Evolutionary conservation across 1,140 invertebrate genomes (phyloP).

Genomic region (Aphelenchoides avenae): DNA sequence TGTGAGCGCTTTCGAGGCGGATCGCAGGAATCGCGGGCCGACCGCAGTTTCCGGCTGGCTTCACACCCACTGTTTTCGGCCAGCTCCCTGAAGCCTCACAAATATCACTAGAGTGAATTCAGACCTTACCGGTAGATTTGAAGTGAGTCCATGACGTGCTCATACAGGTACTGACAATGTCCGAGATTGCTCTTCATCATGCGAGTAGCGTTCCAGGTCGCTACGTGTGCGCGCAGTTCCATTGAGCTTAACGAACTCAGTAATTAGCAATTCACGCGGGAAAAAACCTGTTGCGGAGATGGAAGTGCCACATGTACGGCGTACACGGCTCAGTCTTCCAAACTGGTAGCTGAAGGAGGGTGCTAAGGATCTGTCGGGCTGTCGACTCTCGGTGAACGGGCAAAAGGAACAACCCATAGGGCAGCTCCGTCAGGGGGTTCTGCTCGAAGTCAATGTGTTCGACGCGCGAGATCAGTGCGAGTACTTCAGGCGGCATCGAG

Average conservation of each 20-base stretch:
- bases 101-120: constrained; percentile 7
- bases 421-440: constrained; percentile 33
- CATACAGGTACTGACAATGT: constrained; percentile 18
- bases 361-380: constrained; percentile 19
- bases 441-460: constrained; percentile 27
- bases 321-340: constrained; percentile 36
- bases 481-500: constrained; percentile 34
- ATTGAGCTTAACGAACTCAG: constrained; percentile 13
- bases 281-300: constrained; percentile 36
- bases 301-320: constrained; percentile 38
- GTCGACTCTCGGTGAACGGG: neutral
- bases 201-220: constrained; percentile 11
- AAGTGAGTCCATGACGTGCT: neutral
- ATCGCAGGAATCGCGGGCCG: neutral
- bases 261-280: no score
- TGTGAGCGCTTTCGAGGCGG: neutral
- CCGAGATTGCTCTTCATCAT: constrained; percentile 6
- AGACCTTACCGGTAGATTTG: constrained; percentile 12
- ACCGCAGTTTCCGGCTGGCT: constrained; percentile 2
- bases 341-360: constrained; percentile 30
- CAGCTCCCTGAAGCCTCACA: neutral
- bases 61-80: constrained; percentile 6
- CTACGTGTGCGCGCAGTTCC: constrained; percentile 15
- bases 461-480: constrained; percentile 25
- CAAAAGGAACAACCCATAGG: constrained; percentile 31